phyloP scores from a whole-genome alignment of 1,140 invertebrate species.

The Drosophila mayri region DNA sequence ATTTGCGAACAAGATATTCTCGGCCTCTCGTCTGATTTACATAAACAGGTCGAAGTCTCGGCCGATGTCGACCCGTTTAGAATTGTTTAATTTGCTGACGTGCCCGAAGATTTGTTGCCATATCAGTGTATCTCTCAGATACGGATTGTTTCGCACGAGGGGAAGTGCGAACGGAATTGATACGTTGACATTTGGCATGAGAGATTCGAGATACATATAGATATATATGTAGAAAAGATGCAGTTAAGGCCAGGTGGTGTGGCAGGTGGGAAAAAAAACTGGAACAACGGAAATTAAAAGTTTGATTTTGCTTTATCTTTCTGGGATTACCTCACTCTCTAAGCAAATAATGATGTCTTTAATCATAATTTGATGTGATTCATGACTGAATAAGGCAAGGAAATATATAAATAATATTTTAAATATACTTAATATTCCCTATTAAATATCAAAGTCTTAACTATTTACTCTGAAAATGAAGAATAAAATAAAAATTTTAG shows the following conservation, averaged over 20 bases:
- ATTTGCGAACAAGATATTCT: slow-evolving; percentile 44
- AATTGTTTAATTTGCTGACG: slow-evolving; percentile 48
- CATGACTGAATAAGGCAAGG: neutral
- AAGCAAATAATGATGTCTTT: neutral
- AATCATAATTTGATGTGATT: neutral
- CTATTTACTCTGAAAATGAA: neutral
- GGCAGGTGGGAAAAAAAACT: neutral
- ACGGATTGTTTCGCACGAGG: slow-evolving; percentile 13
- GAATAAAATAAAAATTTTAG: too few relatives aligned
- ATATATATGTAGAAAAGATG: too few relatives aligned
- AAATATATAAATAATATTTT: neutral
- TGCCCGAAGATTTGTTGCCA: slow-evolving; percentile 39
- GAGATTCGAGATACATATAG: neutral
- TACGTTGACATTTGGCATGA: slow-evolving; percentile 48
- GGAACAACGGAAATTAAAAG: neutral
- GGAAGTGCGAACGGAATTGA: slow-evolving; percentile 32
- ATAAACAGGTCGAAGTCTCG: slow-evolving; percentile 54
- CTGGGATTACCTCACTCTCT: neutral
- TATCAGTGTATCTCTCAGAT: slow-evolving; percentile 32
- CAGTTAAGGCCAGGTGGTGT: slow-evolving; percentile 2
- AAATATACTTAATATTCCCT: too few relatives aligned
- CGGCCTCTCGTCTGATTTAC: slow-evolving; percentile 39
- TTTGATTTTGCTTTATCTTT: neutral
- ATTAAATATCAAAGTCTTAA: neutral
- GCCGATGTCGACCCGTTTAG: slow-evolving; percentile 53